phyloP scores from a whole-genome alignment of 2,888 invertebrate species.

The Apotomis betuletana region DNA sequence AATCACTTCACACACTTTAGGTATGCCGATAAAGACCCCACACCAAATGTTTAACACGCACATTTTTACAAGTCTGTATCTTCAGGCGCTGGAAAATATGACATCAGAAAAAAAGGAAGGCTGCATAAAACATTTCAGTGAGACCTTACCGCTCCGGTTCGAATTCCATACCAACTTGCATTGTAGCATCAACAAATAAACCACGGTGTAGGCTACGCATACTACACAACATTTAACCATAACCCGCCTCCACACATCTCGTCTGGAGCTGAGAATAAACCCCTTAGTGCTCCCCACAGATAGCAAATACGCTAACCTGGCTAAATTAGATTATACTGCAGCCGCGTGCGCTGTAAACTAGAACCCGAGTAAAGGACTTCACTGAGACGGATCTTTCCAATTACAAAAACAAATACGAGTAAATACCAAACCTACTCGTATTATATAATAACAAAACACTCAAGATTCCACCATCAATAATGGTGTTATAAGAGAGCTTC shows the following conservation, averaged over 20 bases:
- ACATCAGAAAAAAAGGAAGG: too few species aligned
- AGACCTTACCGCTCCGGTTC: too few species aligned
- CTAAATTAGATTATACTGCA: slow-evolving; percentile 37
- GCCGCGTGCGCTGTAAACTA: slow-evolving; percentile 11
- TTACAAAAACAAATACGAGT: not conserved
- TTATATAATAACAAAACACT: not conserved
- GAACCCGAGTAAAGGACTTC: slow-evolving; percentile 23
- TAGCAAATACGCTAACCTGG: slow-evolving; percentile 32
- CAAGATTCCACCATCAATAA: too few species aligned
- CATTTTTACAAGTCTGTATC: too few species aligned
- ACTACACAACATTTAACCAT: not conserved
- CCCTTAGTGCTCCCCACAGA: slow-evolving; percentile 14
- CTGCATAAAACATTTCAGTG: too few species aligned
- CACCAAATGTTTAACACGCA: too few species aligned
- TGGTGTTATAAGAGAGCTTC: too few species aligned
- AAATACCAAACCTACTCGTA: not conserved
- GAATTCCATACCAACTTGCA: too few species aligned
- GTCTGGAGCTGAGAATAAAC: slow-evolving; percentile 15
- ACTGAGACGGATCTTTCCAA: not conserved
- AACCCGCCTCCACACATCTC: slow-evolving; percentile 1
- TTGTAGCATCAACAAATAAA: too few species aligned
- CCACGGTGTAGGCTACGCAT: not conserved
- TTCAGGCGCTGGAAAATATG: too few species aligned
- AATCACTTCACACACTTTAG: too few species aligned
- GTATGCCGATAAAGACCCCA: too few species aligned